Conservation (phyloP, 2,888 invertebrate species). For the Masnerella sp. region DNA sequence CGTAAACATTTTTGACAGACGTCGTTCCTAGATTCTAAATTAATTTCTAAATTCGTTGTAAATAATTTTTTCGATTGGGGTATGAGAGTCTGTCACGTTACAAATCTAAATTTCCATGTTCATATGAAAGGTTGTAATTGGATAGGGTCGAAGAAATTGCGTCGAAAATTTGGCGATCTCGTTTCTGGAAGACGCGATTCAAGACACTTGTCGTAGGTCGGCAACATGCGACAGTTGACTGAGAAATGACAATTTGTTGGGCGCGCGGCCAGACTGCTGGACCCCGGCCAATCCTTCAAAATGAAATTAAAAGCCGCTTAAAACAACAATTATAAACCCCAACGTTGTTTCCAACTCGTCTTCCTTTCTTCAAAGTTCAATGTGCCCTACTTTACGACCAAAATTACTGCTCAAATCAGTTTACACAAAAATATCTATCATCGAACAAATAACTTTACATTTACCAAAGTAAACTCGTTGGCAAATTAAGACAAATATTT, state of each 20-base stretch:
- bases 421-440: no score
- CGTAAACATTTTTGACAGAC: no score
- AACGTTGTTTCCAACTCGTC: slow-evolving; percentile 11
- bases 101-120: no score
- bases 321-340: slow-evolving; percentile 44
- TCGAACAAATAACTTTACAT: no score
- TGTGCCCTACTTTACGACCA: slow-evolving; percentile 25
- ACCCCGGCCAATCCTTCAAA: slow-evolving; percentile 55
- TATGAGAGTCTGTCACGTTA: no score
- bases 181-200: slow-evolving; percentile 54
- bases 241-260: slow-evolving; percentile 58
- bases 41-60: no score
- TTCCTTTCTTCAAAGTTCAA: slow-evolving; percentile 22
- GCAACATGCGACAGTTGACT: slow-evolving; percentile 51
- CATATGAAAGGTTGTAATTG: slow-evolving; percentile 34
- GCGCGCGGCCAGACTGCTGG: slow-evolving; percentile 53
- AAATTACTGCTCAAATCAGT: no score
- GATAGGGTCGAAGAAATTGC: slow-evolving; percentile 32
- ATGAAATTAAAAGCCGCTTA: slow-evolving; percentile 54
- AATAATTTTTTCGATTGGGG: no score
- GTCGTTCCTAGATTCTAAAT: no score
- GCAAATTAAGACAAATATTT: no score
- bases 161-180: slow-evolving; percentile 29
- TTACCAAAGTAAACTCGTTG: no score
- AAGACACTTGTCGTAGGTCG: slow-evolving; percentile 59